phyloP scores from a whole-genome alignment of 1,140 invertebrate species.

The Aphidius ervi region DNA sequence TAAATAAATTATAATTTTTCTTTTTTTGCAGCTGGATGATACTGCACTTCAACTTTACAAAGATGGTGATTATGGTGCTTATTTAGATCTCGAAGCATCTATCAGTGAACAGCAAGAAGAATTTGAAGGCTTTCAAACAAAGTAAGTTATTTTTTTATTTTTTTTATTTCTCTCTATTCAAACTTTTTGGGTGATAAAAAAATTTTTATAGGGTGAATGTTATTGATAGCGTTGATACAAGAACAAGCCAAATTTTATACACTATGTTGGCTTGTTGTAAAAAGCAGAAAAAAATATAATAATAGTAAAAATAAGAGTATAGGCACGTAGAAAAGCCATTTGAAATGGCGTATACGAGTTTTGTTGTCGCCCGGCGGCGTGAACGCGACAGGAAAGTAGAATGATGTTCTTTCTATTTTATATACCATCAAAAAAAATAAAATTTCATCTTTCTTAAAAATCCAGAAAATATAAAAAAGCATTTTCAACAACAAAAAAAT shows the following conservation, averaged over 20 bases:
- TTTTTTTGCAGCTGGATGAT: slow-evolving; percentile 83
- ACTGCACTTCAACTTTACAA: slow-evolving; percentile 93
- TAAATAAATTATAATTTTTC: slow-evolving; percentile 6
- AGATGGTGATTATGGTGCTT: slow-evolving; percentile 93
- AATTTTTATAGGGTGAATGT: neutral
- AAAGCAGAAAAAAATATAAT: neutral
- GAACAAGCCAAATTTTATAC: slow-evolving; percentile 16
- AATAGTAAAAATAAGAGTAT: neutral
- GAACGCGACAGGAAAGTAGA: too few relatives aligned
- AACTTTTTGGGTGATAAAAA: neutral
- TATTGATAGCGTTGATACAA: slow-evolving; percentile 18
- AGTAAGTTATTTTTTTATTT: slow-evolving; percentile 63
- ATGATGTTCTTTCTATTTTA: too few relatives aligned
- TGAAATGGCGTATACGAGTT: slow-evolving; percentile 20
- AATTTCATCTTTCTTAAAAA: too few relatives aligned
- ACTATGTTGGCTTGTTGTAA: neutral
- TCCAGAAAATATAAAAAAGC: too few relatives aligned
- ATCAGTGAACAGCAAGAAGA: slow-evolving; percentile 94
- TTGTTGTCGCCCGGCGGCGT: neutral
- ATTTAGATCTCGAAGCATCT: slow-evolving; percentile 91
- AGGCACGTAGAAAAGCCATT: slow-evolving; percentile 28
- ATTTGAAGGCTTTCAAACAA: slow-evolving; percentile 88
- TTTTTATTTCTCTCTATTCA: too few relatives aligned
- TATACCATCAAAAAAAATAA: too few relatives aligned
- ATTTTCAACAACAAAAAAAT: too few relatives aligned